Evolutionary conservation across 2,888 invertebrate genomes (phyloP), one percentile per base, ranked within the genome.

Genomic region (Theristus sp.): DNA sequence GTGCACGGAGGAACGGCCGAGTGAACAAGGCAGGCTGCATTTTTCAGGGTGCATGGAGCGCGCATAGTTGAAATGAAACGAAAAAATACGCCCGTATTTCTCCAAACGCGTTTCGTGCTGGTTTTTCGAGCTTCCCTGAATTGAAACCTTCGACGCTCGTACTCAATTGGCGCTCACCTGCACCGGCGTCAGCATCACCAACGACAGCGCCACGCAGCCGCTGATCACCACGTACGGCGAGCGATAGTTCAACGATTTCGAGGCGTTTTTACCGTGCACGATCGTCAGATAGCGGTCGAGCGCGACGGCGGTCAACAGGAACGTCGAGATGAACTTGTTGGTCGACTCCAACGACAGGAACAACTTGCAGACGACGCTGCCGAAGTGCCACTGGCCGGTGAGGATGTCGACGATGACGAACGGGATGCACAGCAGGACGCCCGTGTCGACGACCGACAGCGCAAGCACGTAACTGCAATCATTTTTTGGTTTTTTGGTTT

Each of bases 381-480:
- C 68, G 47, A 67, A 68, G 27, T 66, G 63, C 68, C 68, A 68
- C 25, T 65, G 64, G 58, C 65, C 62, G 1, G 70, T 69, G 20
- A 71, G 62, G 65, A 70, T 70, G 28, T 64, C 65, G 10, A 69
- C 63, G 30, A 71, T 66, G 54, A 71, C 69, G 22, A 58, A 24
- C 3, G 58, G 49, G 2, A 47, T 26, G 20, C 25, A 38, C 26
- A 47, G n/a, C 10, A 29, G 6, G 49, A 58, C 28, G 24, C 13
- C 22, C n/a, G 52, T 22, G 52, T 47, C 58, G 10, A 70, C 71
- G 56, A 68, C 66, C 61, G 70, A 71, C 31, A 71, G 65, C 60
- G 71, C 67, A 52, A 68, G 65, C 6, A 71, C 67, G 62, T 71
- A 71, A n/a, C n/a, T n/a, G n/a, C n/a, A n/a, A n/a, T n/a, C n/a